phyloP scores from a whole-genome alignment of 2,888 invertebrate species.

The Laspeyria flexula region DNA sequence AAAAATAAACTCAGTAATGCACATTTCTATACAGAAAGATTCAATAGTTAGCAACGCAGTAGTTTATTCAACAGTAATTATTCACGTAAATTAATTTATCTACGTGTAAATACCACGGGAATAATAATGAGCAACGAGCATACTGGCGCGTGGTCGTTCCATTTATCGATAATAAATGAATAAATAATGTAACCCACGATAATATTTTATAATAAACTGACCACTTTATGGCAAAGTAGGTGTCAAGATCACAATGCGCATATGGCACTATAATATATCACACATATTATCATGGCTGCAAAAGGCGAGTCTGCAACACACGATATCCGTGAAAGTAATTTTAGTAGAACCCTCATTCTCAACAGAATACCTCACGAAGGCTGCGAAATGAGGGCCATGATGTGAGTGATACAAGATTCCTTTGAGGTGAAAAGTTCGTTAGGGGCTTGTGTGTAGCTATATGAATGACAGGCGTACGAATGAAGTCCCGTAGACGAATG shows the following conservation, averaged over 20 bases:
- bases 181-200: conserved; percentile 54
- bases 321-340: conserved; percentile 60
- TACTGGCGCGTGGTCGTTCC: conserved; percentile 22
- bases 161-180: conserved; percentile 54
- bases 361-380: conserved; percentile 48
- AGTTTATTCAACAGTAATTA: conserved; percentile 23
- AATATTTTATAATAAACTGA: conserved; percentile 64
- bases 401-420: conserved; percentile 58
- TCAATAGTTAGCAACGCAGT: conserved; percentile 12
- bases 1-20: background rate
- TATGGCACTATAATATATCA: conserved; percentile 67
- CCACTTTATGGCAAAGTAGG: conserved; percentile 56
- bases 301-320: conserved; percentile 48
- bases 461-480: conserved; percentile 22
- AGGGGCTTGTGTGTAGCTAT: conserved; percentile 21
- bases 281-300: conserved; percentile 59
- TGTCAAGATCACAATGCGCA: conserved; percentile 64
- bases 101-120: conserved; percentile 43
- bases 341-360: conserved; percentile 52
- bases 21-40: background rate
- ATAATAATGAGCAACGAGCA: conserved; percentile 46
- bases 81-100: conserved; percentile 50
- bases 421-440: conserved; percentile 53
- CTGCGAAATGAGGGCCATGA: conserved; percentile 55
- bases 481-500: conserved; percentile 18